A percentile compares a stretch with the other conserved stretches of the same genome.
phyloP scores from a whole-genome alignment of 2,888 invertebrate species.

The Didymodactylos carnosus region DNA sequence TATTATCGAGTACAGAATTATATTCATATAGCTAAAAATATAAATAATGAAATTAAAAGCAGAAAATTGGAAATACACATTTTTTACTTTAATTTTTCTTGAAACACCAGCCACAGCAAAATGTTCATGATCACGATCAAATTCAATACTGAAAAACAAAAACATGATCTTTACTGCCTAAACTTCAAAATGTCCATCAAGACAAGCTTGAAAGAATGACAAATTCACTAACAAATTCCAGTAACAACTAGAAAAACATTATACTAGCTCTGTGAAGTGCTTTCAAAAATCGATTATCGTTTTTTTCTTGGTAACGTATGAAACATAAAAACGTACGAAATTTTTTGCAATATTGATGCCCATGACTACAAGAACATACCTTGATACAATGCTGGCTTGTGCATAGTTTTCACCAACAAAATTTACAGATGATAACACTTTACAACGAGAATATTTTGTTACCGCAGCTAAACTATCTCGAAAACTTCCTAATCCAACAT shows the following conservation, averaged over 20 bases:
- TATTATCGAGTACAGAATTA: slow-evolving; percentile 70
- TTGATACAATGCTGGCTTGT: slow-evolving; percentile 41
- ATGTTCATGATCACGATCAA: slow-evolving; percentile 80
- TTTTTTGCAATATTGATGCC: too few species aligned
- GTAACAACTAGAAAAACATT: too few species aligned
- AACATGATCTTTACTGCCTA: too few species aligned
- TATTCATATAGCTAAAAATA: slow-evolving; percentile 43
- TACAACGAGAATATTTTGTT: slow-evolving; percentile 56
- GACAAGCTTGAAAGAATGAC: background rate
- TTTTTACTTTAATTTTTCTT: slow-evolving; percentile 57
- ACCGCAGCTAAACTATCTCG: slow-evolving; percentile 65
- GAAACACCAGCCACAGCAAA: slow-evolving; percentile 89
- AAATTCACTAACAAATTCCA: background rate
- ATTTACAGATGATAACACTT: slow-evolving; percentile 65
- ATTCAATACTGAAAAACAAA: slow-evolving; percentile 41
- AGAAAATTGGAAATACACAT: background rate
- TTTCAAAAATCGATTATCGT: too few species aligned
- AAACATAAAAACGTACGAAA: too few species aligned
- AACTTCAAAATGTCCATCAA: too few species aligned
- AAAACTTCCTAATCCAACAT: slow-evolving; percentile 42
- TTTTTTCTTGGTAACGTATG: too few species aligned
- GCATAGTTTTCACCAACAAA: slow-evolving; percentile 72
- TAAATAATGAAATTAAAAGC: background rate
- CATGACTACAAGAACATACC: too few species aligned
- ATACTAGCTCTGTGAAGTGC: too few species aligned